These are phyloP conservation scores for Thalassarche chlororhynchos DNA, from an alignment of 2,113 vertebrate genomes.

Conservation along the genomic window DNA sequence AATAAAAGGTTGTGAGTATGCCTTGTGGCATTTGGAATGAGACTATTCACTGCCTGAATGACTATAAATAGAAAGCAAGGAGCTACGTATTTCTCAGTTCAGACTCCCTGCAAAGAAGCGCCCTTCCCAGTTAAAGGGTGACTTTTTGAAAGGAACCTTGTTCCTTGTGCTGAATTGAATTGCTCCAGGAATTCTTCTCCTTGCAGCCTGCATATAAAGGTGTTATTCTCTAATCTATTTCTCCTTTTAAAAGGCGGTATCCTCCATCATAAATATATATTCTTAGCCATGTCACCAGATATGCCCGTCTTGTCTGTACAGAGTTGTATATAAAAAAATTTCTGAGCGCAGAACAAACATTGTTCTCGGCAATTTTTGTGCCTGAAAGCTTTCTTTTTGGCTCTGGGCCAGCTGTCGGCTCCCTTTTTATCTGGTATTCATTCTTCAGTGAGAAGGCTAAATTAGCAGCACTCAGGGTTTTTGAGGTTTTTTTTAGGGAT, in stretches of 20 bases:
- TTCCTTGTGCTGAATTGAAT: constrained; percentile 68
- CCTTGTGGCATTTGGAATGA: constrained; percentile 81
- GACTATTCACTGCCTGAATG: constrained; percentile 82
- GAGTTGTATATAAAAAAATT: background rate
- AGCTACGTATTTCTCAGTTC: constrained; percentile 62
- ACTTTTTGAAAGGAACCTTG: constrained; percentile 73
- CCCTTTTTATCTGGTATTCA: constrained; percentile 73
- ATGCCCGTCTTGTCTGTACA: background rate
- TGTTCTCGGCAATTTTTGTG: constrained; percentile 38
- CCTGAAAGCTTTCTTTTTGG: constrained; percentile 68
- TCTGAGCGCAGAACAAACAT: constrained; percentile 2
- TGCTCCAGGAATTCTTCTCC: constrained; percentile 49
- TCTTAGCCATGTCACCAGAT: background rate
- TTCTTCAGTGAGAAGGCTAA: constrained; percentile 68
- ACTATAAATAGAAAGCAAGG: constrained; percentile 78
- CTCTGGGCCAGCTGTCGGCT: constrained; percentile 65
- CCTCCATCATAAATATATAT: constrained; percentile 24
- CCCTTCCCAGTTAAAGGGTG: constrained; percentile 67
- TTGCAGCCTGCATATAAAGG: constrained; percentile 38
- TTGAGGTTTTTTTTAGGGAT: constrained; percentile 18
- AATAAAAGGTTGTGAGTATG: constrained; percentile 76
- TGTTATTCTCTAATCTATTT: constrained; percentile 63
- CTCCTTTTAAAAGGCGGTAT: constrained; percentile 19
- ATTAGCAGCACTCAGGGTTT: constrained; percentile 67
- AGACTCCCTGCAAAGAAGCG: constrained; percentile 59